These are phyloP conservation scores for Bubo blakistoni DNA, from an alignment of 2,113 vertebrate species.

Conservation along the genomic window DNA sequence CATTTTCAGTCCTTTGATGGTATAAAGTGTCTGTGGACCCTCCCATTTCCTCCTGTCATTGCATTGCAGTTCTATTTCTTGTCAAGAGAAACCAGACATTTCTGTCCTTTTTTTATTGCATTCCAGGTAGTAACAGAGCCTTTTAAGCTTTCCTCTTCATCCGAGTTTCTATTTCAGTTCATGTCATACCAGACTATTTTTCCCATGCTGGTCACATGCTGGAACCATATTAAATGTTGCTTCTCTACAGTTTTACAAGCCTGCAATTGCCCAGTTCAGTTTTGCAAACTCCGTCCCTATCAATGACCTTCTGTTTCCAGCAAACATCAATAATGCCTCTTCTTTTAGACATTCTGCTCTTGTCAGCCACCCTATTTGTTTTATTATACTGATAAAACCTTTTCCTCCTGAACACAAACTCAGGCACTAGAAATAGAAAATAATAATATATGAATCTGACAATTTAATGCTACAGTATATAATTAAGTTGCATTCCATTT, in stretches of 20 bases:
- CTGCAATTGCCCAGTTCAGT: neutral
- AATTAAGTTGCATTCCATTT: neutral
- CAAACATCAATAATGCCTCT: neutral
- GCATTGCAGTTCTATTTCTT: constrained; percentile 6
- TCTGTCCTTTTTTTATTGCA: neutral
- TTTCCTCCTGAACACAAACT: neutral
- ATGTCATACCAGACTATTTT: neutral
- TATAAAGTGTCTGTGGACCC: neutral
- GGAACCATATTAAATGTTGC: neutral
- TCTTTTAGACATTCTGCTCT: neutral
- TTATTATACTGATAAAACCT: neutral
- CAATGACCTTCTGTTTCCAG: neutral
- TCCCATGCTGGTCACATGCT: neutral
- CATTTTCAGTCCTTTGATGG: neutral
- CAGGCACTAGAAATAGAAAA: neutral
- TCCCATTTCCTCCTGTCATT: neutral
- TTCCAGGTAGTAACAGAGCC: neutral
- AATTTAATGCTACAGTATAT: neutral
- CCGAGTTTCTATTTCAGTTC: constrained; percentile 21
- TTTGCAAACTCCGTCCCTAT: neutral
- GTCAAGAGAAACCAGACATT: neutral
- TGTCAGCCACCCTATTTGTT: neutral
- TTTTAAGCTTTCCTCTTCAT: constrained; percentile 16
- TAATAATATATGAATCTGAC: neutral
- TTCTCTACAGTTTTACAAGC: constrained; percentile 31